A percentile compares a stretch with the other conserved stretches of the same genome.
These are phyloP conservation scores for Scomberomorus guttatus DNA, from an alignment of 2,797 vertebrate species.

Conservation along the genomic window DNA sequence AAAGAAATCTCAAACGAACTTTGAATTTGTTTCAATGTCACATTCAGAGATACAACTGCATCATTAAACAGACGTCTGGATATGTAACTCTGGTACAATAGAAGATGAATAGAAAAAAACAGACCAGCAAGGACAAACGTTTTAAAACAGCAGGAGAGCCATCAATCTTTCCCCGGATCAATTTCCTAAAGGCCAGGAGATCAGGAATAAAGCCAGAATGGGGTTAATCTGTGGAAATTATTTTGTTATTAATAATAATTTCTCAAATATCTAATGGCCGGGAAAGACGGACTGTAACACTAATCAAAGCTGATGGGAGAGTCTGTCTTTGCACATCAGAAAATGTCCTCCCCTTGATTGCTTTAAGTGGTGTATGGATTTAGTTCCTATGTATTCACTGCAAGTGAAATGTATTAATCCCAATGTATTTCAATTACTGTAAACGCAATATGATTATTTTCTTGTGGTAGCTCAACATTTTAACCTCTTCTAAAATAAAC, in stretches of 20 bases:
- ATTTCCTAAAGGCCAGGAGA: conserved; percentile 86
- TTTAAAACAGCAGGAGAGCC: conserved; percentile 80
- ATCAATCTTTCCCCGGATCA: conserved; percentile 88
- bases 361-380: conserved; percentile 70
- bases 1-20: conserved; percentile 27
- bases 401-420: conserved; percentile 54
- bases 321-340: conserved; percentile 76
- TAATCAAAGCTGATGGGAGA: conserved; percentile 89
- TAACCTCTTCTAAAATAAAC: conserved; percentile 54
- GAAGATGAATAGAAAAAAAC: conserved; percentile 61
- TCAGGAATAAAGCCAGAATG: conserved; percentile 84
- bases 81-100: conserved; percentile 37
- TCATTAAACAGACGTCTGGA: conserved; percentile 81
- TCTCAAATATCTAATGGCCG: conserved; percentile 84
- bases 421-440: conserved; percentile 55
- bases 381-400: conserved; percentile 47
- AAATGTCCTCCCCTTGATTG: conserved; percentile 71
- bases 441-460: conserved; percentile 21
- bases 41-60: conserved; percentile 82
- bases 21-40: conserved; percentile 83
- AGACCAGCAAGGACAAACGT: conserved; percentile 86
- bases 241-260: conserved; percentile 91
- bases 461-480: conserved; percentile 41
- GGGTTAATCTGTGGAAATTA: conserved; percentile 90
- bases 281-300: conserved; percentile 85